Evolutionary conservation across 2,888 invertebrate species (phyloP).

Genomic region (Melinaea marsaeus): DNA sequence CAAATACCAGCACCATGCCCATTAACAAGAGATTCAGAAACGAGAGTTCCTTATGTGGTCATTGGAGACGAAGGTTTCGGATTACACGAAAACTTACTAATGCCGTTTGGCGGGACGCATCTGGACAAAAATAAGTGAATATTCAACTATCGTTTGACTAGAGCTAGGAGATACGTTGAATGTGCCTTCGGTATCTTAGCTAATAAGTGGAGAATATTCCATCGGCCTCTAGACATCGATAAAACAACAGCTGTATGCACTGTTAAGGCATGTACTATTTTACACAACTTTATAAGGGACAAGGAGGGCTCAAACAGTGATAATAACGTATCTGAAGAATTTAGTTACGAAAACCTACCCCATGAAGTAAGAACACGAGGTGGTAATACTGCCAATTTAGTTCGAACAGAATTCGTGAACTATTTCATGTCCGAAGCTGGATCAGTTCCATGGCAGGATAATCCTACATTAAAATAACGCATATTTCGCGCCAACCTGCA

Average conservation of each 20-base stretch:
- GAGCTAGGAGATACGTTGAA: conserved; percentile 33
- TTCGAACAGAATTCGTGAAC: conserved; percentile 34
- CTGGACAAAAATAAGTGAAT: conserved; percentile 27
- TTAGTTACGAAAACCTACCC: conserved; percentile 7
- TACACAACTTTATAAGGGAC: conserved; percentile 22
- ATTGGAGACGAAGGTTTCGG: conserved; percentile 34
- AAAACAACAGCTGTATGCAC: conserved; percentile 2
- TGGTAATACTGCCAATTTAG: conserved; percentile 31
- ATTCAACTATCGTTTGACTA: conserved; percentile 33
- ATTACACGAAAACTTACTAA: conserved; percentile 29
- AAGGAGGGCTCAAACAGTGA: conserved; percentile 24
- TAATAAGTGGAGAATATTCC: conserved; percentile 33
- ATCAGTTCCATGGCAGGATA: conserved; percentile 32
- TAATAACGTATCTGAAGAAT: conserved; percentile 21
- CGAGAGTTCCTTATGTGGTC: conserved; percentile 32
- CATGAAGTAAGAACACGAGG: conserved; percentile 25
- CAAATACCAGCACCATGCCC: conserved; percentile 27
- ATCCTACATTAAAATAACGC: conserved; percentile 26
- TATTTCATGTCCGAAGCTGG: conserved; percentile 35
- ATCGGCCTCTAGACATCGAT: conserved; percentile 24
- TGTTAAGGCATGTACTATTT: conserved; percentile 2
- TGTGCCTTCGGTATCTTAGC: conserved; percentile 35
- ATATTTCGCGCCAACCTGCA: conserved; percentile 36
- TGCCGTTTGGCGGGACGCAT: conserved; percentile 30
- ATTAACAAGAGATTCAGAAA: conserved; percentile 24